phyloP scores from a whole-genome alignment of 2,113 vertebrate genomes.

The Sinocyclocheilus maitianheensis region DNA sequence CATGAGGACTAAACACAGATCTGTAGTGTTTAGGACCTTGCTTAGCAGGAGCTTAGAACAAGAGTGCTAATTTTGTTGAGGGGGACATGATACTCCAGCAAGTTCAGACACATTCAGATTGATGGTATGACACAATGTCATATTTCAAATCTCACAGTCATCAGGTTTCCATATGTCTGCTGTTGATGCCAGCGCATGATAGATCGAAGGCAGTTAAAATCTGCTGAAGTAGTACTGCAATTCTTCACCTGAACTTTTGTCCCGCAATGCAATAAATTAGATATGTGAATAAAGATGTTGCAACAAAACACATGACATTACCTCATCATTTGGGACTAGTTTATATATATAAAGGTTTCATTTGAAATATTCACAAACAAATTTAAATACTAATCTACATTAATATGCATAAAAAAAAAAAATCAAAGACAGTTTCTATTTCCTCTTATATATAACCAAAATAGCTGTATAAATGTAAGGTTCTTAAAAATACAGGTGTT shows the following conservation, averaged over 20 bases:
- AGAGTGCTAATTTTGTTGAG: slow-evolving; percentile 47
- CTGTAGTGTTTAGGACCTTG: slow-evolving; percentile 36
- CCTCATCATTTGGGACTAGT: neutral
- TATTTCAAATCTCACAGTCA: slow-evolving; percentile 44
- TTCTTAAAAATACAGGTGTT: neutral
- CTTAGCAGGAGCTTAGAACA: slow-evolving; percentile 48
- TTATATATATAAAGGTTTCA: neutral
- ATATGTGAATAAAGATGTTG: neutral
- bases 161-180: slow-evolving; percentile 23
- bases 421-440: neutral
- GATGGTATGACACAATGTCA: slow-evolving; percentile 40
- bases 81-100: slow-evolving; percentile 48
- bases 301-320: neutral
- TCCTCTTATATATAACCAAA: neutral
- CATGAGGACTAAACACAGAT: slow-evolving; percentile 39
- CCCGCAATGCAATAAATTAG: neutral
- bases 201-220: neutral
- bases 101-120: slow-evolving; percentile 47
- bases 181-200: neutral
- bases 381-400: neutral
- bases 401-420: neutral
- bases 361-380: neutral
- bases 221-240: neutral
- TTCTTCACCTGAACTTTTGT: neutral
- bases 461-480: neutral